Evolutionary conservation across 2,888 invertebrate species (phyloP).

Genomic region (Napeogenes sylphis): DNA sequence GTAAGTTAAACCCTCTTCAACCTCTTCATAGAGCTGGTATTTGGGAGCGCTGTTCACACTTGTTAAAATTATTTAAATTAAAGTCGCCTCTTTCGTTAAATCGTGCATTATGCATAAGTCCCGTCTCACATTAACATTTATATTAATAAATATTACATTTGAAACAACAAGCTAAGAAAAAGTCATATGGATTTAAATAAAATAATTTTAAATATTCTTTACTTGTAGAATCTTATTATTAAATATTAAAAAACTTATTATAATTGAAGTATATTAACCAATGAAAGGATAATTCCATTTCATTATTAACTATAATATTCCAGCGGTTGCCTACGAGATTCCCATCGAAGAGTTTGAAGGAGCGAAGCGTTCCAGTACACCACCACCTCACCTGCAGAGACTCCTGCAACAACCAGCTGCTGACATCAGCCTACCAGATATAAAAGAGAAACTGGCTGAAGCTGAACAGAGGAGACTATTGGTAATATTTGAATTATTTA

Average conservation of each 20-base stretch:
- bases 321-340: conserved; percentile 80
- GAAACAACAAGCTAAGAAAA: too few species aligned
- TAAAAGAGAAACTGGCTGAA: conserved; percentile 84
- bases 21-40: not conserved
- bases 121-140: not conserved
- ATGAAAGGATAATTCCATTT: not conserved
- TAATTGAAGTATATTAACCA: not conserved
- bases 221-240: too few species aligned
- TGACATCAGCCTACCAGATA: conserved; percentile 78
- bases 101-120: not conserved
- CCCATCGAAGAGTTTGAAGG: conserved; percentile 72
- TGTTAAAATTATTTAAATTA: conserved; percentile 7
- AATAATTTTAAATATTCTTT: not conserved
- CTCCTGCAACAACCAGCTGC: conserved; percentile 79
- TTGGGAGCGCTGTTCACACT: not conserved
- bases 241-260: too few species aligned
- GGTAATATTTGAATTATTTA: conserved; percentile 40
- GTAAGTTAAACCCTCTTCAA: not conserved
- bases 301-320: conserved; percentile 8
- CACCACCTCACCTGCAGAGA: conserved; percentile 82
- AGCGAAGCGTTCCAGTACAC: conserved; percentile 72
- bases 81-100: conserved; percentile 1
- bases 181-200: not conserved
- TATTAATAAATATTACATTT: not conserved
- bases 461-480: conserved; percentile 83